Evolutionary conservation across 1,140 invertebrate species (phyloP).

Genomic region (Drosophila baimaii): DNA sequence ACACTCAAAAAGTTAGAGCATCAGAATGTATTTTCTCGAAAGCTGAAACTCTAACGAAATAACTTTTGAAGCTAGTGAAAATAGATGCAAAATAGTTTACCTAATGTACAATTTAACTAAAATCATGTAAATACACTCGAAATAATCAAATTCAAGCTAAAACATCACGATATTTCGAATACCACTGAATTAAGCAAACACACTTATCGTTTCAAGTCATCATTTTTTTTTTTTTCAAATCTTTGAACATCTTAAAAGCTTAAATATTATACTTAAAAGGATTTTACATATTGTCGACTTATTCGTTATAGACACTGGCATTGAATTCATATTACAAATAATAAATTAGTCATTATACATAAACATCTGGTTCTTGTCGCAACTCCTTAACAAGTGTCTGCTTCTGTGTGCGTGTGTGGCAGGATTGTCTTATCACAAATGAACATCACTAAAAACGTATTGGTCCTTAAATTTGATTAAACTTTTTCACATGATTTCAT

Average conservation of each 20-base stretch:
- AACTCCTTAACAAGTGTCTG: slow-evolving; percentile 23
- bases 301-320: slow-evolving; percentile 64
- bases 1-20: too few relatives aligned
- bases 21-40: too few relatives aligned
- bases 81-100: too few relatives aligned
- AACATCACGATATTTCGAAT: not conserved
- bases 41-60: too few relatives aligned
- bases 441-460: slow-evolving; percentile 62
- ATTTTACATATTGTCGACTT: slow-evolving; percentile 53
- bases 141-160: too few relatives aligned
- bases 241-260: slow-evolving; percentile 59
- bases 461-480: slow-evolving; percentile 17
- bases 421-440: slow-evolving; percentile 76
- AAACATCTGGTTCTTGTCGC: slow-evolving; percentile 22
- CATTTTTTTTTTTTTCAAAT: slow-evolving; percentile 14
- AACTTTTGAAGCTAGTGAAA: too few relatives aligned
- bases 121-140: not conserved
- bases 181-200: not conserved
- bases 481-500: slow-evolving; percentile 25
- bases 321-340: slow-evolving; percentile 65
- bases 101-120: not conserved
- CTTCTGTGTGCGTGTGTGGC: slow-evolving; percentile 45
- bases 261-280: slow-evolving; percentile 41
- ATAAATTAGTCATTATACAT: slow-evolving; percentile 45
- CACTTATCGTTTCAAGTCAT: not conserved